These are phyloP conservation scores for Chymomyza procnemis DNA, from an alignment of 2,888 invertebrate species.

Conservation along the genomic window DNA sequence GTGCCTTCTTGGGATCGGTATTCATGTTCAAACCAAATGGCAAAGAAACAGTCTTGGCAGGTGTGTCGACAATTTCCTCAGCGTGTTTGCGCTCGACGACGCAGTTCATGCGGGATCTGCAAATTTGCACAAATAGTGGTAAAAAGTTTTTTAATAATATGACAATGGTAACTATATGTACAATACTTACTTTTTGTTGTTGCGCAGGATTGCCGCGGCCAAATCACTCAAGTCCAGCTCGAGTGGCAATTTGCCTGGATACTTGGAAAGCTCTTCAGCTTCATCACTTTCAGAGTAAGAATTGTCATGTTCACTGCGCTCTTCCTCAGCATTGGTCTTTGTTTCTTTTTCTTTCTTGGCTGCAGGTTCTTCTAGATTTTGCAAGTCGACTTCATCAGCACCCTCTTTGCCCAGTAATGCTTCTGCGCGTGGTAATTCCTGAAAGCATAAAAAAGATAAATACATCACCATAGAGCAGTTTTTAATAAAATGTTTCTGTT, in stretches of 20 bases:
- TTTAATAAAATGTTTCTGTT: background rate
- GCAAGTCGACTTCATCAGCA: conserved; percentile 71
- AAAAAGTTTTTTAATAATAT: no score
- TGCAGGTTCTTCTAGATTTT: conserved; percentile 69
- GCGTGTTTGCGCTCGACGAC: conserved; percentile 91
- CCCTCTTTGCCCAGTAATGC: conserved; percentile 78
- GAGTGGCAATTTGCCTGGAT: conserved; percentile 86
- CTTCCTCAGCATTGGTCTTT: conserved; percentile 56
- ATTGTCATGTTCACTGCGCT: conserved; percentile 77
- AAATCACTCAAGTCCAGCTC: conserved; percentile 91
- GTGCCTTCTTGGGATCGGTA: conserved; percentile 86
- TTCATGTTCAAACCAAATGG: conserved; percentile 85
- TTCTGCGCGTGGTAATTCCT: conserved; percentile 79
- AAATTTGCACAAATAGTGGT: background rate
- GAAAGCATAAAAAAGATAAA: conserved; percentile 27
- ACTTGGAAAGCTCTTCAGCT: conserved; percentile 81
- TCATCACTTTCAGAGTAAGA: conserved; percentile 79
- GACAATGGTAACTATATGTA: no score
- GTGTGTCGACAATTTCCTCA: conserved; percentile 89
- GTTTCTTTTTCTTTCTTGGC: conserved; percentile 61
- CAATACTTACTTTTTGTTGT: conserved; percentile 82
- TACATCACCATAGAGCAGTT: no score
- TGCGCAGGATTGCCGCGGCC: conserved; percentile 86
- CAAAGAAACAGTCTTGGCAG: conserved; percentile 82
- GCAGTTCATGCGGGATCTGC: conserved; percentile 91